Evolutionary conservation across 2,797 vertebrate species (phyloP), one percentile per base, ranked within the genome.

Genomic region (Xiphophorus birchmanni): DNA sequence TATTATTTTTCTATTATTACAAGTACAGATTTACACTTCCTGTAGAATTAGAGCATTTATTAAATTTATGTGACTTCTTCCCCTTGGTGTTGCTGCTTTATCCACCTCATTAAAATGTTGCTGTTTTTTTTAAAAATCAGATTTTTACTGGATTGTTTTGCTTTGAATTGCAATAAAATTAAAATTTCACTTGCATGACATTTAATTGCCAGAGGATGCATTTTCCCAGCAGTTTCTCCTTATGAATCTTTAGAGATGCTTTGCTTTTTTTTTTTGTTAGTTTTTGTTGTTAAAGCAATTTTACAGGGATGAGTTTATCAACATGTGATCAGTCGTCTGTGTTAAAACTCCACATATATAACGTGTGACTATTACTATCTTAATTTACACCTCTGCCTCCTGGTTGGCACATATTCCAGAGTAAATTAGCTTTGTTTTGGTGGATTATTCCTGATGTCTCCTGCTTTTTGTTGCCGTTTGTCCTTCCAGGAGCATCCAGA

Each of bases 181-280:
- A 77, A 86, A 83, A 88, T 90, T 85, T 91, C 86, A 90, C 67
- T 77, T 78, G 72, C 85, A 91, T 92, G 91, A 83, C 91, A 91
- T 87, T 92, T 92, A 91, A 92, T 89, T 91, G 88, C 90, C 52
- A 81, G 89, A 90, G 90, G 91, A 93, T 93, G 89, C 86, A 79
- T 92, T 93, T 89, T 90, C 78, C 86, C 84, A 86, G 88, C 87
- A 18, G 88, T 81, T 83, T 88, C 89, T 79, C 18, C 86, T 73
- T 84, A 86, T 88, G 85, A 91, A 92, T 92, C 89, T 93, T 92
- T 90, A 93, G 90, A 90, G 89, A 85, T 89, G 87, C 83, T 90
- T n/a, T 29, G 12, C 91, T 92, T 91, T 86, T 88, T 90, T 82
- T 91, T 91, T 93, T 92, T 91, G 32, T 32, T 32, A 32, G 32